Evolutionary conservation across 2,113 vertebrate species (phyloP).

Genomic region (Brachypteracias leptosomus): DNA sequence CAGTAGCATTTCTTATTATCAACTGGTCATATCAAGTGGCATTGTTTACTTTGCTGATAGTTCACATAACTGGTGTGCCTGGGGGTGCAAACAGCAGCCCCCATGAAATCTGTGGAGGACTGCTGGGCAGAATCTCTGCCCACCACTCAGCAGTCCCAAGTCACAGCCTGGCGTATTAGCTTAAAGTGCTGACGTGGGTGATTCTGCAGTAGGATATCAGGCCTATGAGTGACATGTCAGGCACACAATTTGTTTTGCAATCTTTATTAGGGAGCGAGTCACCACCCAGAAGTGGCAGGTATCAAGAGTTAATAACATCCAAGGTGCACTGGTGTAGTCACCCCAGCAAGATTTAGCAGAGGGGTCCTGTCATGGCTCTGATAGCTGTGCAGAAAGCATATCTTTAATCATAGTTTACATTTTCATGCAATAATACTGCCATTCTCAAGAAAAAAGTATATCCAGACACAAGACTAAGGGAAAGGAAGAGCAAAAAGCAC

Average conservation of each 20-base stretch:
- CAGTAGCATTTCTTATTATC: neutral
- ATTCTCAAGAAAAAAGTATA: neutral
- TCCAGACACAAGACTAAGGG: neutral
- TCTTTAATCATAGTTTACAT: neutral
- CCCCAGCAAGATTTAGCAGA: neutral
- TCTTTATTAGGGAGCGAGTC: neutral
- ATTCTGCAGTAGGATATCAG: neutral
- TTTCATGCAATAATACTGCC: neutral
- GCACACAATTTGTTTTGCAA: neutral
- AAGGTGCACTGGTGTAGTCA: neutral
- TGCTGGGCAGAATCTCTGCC: neutral
- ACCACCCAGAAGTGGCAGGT: rapidly evolving
- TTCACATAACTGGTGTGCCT: neutral
- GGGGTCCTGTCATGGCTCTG: neutral
- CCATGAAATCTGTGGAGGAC: neutral
- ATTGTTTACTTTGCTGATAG: neutral
- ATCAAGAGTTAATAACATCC: neutral
- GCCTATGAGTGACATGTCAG: neutral
- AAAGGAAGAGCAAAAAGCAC: neutral
- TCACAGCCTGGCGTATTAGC: neutral
- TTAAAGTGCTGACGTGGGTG: neutral
- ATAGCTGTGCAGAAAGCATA: neutral
- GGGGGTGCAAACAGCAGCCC: neutral
- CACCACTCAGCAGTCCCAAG: neutral
- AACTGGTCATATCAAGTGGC: neutral